A percentile compares a stretch with the other conserved stretches of the same genome.
phyloP scores from a whole-genome alignment of 2,797 vertebrate species.

The Acrocephalus scirpaceus region DNA sequence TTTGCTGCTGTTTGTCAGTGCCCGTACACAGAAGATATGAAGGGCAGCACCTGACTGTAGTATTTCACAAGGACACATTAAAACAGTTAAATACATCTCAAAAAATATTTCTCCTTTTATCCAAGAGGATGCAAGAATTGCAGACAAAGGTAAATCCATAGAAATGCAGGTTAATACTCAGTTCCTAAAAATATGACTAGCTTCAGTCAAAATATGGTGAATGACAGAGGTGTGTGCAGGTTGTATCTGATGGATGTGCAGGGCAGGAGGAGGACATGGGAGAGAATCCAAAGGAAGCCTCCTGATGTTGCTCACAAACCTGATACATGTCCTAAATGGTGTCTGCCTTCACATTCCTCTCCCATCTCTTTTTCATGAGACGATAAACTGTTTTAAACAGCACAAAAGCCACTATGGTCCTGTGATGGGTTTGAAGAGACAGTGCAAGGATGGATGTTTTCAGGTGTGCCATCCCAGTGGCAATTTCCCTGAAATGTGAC shows the following conservation, averaged over 20 bases:
- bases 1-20: neutral
- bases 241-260: neutral
- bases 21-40: neutral
- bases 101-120: neutral
- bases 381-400: neutral
- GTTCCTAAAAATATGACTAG: neutral
- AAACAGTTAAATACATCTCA: neutral
- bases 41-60: neutral
- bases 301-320: rapidly evolving
- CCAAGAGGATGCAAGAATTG: neutral
- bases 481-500: neutral
- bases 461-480: neutral
- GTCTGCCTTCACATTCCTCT: neutral
- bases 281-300: neutral
- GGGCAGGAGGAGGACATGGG: neutral
- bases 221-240: neutral
- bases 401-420: neutral
- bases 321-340: neutral
- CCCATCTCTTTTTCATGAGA: neutral
- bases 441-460: neutral
- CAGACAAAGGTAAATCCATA: neutral
- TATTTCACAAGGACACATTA: neutral
- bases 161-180: neutral
- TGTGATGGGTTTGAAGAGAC: neutral
- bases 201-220: neutral